Conservation (phyloP, 92 coral and sea anemone genomes). For the Nematostella vectensis region DNA sequence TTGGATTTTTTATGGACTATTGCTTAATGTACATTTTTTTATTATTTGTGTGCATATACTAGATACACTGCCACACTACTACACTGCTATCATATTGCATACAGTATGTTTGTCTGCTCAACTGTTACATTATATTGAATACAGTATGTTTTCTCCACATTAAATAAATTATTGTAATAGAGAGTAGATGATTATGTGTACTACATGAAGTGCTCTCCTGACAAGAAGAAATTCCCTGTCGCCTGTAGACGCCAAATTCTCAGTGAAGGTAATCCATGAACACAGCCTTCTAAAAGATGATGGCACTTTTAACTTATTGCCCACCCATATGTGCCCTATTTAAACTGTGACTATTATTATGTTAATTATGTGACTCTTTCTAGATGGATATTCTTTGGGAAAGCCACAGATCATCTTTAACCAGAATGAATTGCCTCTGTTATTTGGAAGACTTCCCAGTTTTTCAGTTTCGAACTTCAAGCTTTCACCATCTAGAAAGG, state of each 20-base stretch:
- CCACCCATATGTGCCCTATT: too few species aligned
- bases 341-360: too few species aligned
- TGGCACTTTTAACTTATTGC: too few species aligned
- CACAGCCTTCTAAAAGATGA: too few species aligned
- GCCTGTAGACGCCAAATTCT: conserved; percentile 62
- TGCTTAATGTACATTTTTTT: too few species aligned
- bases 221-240: conserved; percentile 49
- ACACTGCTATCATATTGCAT: conserved; percentile 3
- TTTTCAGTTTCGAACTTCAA: conserved; percentile 70
- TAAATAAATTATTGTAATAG: conserved; percentile 1
- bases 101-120: not conserved
- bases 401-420: conserved; percentile 70
- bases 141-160: too few species aligned
- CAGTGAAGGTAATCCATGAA: too few species aligned
- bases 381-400: conserved; percentile 64
- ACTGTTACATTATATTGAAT: too few species aligned
- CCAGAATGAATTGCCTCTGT: conserved; percentile 58
- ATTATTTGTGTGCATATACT: too few species aligned
- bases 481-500: conserved; percentile 87
- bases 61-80: not conserved
- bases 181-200: conserved; percentile 70
- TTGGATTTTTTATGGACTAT: too few species aligned
- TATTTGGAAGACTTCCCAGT: conserved; percentile 48
- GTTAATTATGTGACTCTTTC: not conserved
- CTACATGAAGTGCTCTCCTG: conserved; percentile 69